Conservation (phyloP, 2,797 vertebrate genomes). For the Heliangelus exortis region DNA sequence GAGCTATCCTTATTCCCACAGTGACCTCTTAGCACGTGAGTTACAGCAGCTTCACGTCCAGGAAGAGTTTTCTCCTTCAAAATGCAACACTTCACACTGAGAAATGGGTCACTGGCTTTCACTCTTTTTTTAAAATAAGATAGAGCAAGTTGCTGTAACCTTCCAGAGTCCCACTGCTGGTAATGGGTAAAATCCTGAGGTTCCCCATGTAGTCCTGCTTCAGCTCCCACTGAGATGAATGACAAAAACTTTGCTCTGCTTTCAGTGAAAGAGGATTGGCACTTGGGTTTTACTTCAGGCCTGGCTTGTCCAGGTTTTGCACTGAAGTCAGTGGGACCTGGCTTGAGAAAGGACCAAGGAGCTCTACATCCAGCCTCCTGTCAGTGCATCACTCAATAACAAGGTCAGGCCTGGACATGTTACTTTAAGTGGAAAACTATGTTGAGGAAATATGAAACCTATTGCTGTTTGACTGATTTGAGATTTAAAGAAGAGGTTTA, state of each 20-base stretch:
- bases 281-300: neutral
- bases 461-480: neutral
- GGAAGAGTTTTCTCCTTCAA: neutral
- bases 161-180: neutral
- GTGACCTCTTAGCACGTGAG: neutral
- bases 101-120: neutral
- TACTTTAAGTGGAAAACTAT: neutral
- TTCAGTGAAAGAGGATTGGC: neutral
- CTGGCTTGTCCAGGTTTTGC: neutral
- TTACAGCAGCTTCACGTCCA: neutral
- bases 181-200: constrained; percentile 7
- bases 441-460: neutral
- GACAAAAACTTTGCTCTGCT: constrained; percentile 3
- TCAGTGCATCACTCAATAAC: neutral
- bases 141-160: neutral
- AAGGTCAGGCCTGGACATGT: neutral
- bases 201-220: neutral
- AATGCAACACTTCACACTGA: constrained; percentile 12
- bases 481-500: neutral
- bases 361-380: neutral
- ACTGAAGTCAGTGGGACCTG: neutral
- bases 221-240: neutral
- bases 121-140: neutral
- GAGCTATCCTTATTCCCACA: neutral
- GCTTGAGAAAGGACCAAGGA: neutral